Base-by-base conservation (phyloP, 1,140 invertebrate species). In the Saxidomus purpurata region DNA sequence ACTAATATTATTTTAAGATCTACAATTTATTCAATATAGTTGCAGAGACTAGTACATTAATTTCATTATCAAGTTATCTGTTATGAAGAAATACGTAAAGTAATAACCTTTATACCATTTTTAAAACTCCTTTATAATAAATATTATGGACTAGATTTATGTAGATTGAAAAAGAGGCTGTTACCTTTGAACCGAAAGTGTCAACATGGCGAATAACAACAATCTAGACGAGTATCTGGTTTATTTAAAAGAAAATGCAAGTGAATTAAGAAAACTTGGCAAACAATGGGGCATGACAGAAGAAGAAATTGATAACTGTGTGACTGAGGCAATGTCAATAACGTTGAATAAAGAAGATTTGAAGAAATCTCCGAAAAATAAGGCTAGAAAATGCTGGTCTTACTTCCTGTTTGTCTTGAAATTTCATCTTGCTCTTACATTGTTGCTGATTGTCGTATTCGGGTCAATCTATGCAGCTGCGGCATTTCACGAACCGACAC, bases 201-300 rank as follows among this genome's bases (percentile, higher is more conserved):
- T 55, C 76, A 71, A 67, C 17, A 85, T 63, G 40, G 61, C 34
- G 36, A 91, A 89, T 80, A 87, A 91, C 22, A 49, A 43, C 28
- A 63, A 69, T 74, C 77, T 89, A n/a, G 61, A 55, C 19, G 89
- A 87, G 55, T 90, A 89, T 79, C 59, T 92, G 19, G 61, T 89
- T 34, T 89, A 67, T 71, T 76, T 92, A 74, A 90, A 89, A 71
- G 83, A 89, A 69, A 92, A 91, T 86, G 92, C 87, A 6, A 61
- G 76, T n/a, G 83, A 90, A 84, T 49, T 92, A 19, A 86, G 89
- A 34, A 36, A 82, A 69, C 47, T 89, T 8, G 92, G 89, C 13
- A 90, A 85, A 79, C 77, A 90, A 89, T 90, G 90, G 87, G 90
- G 89, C 2, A 89, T 92, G 89, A 83, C 89, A 81, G 80, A 90